A percentile compares a stretch with the other conserved stretches of the same genome.
Conservation (phyloP, 2,888 invertebrate genomes). For the Apoda limacodes region DNA sequence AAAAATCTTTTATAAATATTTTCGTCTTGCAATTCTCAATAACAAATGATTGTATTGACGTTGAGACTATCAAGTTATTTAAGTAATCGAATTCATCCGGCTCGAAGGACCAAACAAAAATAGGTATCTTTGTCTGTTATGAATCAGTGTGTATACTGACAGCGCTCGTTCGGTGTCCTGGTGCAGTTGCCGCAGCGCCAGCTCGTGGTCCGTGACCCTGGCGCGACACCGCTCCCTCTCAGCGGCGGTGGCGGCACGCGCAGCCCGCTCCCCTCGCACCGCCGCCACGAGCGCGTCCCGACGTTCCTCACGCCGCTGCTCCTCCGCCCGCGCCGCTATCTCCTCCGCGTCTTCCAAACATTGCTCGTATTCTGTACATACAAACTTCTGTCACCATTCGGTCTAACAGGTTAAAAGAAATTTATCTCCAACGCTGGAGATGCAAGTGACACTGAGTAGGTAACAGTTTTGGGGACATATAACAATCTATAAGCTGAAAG, state of each 20-base stretch:
- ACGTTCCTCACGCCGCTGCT: slow-evolving; percentile 25
- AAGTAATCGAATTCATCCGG: too few species aligned
- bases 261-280: slow-evolving; percentile 20
- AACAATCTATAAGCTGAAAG: slow-evolving; percentile 1
- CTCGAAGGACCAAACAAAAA: too few species aligned
- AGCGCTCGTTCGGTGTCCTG: slow-evolving; percentile 31
- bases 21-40: too few species aligned
- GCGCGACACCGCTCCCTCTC: slow-evolving; percentile 3
- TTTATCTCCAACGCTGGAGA: too few species aligned
- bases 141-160: slow-evolving; percentile 26
- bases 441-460: slow-evolving; percentile 1
- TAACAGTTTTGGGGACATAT: background rate
- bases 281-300: slow-evolving; percentile 24
- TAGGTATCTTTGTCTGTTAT: too few species aligned
- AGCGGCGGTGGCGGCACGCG: slow-evolving; percentile 11
- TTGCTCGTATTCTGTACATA: slow-evolving; percentile 27
- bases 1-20: too few species aligned
- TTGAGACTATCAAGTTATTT: too few species aligned
- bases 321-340: slow-evolving; percentile 34
- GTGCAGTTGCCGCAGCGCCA: slow-evolving; percentile 7
- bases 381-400: too few species aligned
- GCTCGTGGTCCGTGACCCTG: slow-evolving; percentile 6
- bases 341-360: slow-evolving; percentile 36
- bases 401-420: too few species aligned
- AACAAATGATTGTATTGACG: too few species aligned